Evolutionary conservation across 2,113 vertebrate species (phyloP).

Genomic region (Sebastes schlegelii): DNA sequence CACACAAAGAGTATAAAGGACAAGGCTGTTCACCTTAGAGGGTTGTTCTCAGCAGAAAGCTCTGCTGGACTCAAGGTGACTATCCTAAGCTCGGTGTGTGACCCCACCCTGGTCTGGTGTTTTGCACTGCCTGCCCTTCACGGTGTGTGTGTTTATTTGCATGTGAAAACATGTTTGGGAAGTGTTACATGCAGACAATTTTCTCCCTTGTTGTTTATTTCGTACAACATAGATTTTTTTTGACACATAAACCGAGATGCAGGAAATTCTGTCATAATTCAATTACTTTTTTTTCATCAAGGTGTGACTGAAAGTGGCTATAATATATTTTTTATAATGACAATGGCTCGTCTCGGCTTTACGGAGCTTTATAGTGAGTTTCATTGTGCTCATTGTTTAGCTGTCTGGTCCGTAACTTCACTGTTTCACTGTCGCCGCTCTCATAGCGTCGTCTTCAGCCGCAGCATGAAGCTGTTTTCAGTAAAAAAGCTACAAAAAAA

Average conservation of each 20-base stretch:
- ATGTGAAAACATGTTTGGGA: constrained; percentile 39
- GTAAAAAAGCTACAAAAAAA: not conserved
- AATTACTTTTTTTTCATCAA: not conserved
- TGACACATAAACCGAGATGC: not conserved
- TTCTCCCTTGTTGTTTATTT: not conserved
- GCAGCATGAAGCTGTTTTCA: not conserved
- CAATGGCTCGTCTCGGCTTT: not conserved
- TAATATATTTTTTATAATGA: not conserved
- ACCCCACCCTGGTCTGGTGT: constrained; percentile 22
- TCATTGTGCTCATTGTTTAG: not conserved
- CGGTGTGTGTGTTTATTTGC: constrained; percentile 26
- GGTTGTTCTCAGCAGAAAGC: constrained; percentile 87
- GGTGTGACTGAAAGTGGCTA: too few species aligned
- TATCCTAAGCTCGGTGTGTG: constrained; percentile 62
- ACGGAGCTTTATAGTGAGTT: not conserved
- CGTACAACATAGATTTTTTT: not conserved
- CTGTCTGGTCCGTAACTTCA: not conserved
- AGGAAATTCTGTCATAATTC: not conserved
- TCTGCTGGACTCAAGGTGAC: constrained; percentile 90
- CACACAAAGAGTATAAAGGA: constrained; percentile 98
- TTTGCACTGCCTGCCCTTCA: constrained; percentile 9
- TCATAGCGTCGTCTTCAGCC: not conserved
- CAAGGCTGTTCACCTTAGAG: constrained; percentile 92
- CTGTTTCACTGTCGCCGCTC: not conserved
- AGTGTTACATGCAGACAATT: constrained; percentile 15